Evolutionary conservation across 2,888 invertebrate species (phyloP).

Genomic region (Troilus luridus): DNA sequence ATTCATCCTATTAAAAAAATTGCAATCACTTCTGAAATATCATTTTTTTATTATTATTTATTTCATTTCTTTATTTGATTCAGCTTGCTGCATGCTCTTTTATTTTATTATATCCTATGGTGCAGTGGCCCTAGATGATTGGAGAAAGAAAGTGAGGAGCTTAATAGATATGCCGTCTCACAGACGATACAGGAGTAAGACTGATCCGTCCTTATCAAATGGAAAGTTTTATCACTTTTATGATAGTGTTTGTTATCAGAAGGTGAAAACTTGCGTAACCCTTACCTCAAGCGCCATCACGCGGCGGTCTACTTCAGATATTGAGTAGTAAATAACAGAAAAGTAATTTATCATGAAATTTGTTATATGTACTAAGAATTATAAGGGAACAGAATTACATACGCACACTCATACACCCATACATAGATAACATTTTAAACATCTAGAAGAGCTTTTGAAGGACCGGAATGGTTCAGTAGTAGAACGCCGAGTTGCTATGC

Average conservation of each 20-base stretch:
- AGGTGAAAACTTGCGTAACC: not conserved
- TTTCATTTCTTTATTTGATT: conserved; percentile 17
- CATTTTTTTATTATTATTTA: not conserved
- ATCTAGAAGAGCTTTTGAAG: too few relatives aligned
- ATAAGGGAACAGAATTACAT: too few relatives aligned
- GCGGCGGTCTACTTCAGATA: too few relatives aligned
- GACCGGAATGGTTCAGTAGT: too few relatives aligned
- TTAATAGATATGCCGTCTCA: not conserved
- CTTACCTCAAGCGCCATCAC: not conserved
- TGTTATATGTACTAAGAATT: too few relatives aligned
- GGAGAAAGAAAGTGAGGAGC: not conserved
- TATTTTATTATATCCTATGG: conserved; percentile 18
- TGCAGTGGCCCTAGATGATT: not conserved
- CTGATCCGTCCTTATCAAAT: conserved; percentile 1
- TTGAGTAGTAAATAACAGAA: too few relatives aligned
- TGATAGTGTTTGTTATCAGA: not conserved
- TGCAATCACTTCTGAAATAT: conserved; percentile 15
- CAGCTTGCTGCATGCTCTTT: not conserved
- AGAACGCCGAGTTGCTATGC: too few relatives aligned
- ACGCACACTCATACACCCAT: too few relatives aligned
- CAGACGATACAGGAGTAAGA: not conserved
- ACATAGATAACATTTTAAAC: too few relatives aligned
- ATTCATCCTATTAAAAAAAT: conserved; percentile 30
- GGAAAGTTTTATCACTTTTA: not conserved
- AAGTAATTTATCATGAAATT: too few relatives aligned